These are phyloP conservation scores for Oryzias sinensis DNA, from an alignment of 2,797 vertebrate genomes.

Conservation along the genomic window DNA sequence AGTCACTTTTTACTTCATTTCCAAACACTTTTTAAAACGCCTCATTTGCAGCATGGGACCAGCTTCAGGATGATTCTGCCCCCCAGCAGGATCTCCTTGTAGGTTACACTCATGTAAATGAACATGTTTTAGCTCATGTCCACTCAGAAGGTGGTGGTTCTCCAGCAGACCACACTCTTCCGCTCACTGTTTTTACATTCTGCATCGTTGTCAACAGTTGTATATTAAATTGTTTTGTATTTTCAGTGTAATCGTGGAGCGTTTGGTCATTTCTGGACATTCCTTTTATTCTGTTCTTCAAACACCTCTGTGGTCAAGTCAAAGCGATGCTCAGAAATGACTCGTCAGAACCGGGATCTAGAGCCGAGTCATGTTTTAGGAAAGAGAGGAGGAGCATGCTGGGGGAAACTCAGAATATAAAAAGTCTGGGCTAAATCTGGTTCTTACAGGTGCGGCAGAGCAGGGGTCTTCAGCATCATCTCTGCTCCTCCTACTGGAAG, in stretches of 20 bases:
- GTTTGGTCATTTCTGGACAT: neutral
- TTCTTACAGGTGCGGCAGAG: no score
- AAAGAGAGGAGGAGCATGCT: no score
- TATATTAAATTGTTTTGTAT: constrained; percentile 86
- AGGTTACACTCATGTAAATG: constrained; percentile 76
- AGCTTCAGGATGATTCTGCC: constrained; percentile 56
- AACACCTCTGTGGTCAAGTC: no score
- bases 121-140: constrained; percentile 77
- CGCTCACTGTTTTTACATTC: constrained; percentile 70
- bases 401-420: no score
- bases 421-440: no score
- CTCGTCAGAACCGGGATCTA: no score
- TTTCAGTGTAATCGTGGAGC: constrained; percentile 51
- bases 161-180: no score
- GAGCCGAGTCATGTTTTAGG: no score
- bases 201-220: constrained; percentile 77
- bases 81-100: constrained; percentile 61
- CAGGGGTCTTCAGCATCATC: no score
- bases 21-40: constrained; percentile 50
- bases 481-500: no score
- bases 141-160: constrained; percentile 5
- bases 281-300: no score
- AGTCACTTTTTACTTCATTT: constrained; percentile 59
- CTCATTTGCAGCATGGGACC: constrained; percentile 71
- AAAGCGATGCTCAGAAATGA: no score